A percentile compares a stretch with the other conserved stretches of the same genome.
These are phyloP conservation scores for Goniozus legneri DNA, from an alignment of 1,140 invertebrate species.

Conservation along the genomic window DNA sequence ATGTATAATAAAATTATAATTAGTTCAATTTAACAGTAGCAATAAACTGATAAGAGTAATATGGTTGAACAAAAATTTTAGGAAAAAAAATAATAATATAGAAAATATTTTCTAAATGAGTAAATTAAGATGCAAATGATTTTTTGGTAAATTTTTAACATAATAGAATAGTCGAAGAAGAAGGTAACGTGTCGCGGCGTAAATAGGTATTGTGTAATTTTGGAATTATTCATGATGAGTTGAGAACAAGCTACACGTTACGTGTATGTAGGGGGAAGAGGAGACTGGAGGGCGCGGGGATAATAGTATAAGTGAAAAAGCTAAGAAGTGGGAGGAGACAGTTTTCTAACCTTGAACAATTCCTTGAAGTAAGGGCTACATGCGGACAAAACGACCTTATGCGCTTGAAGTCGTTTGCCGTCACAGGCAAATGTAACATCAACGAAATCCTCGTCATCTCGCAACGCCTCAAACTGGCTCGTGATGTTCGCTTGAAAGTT, in stretches of 20 bases:
- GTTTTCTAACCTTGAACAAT: slow-evolving; percentile 71
- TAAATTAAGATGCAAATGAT: too few relatives aligned
- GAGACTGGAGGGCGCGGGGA: not conserved
- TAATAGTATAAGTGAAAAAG: slow-evolving; percentile 7
- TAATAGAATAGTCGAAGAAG: too few relatives aligned
- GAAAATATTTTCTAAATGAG: too few relatives aligned
- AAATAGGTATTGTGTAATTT: slow-evolving; percentile 25
- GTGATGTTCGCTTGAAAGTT: slow-evolving; percentile 88
- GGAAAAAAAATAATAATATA: too few relatives aligned
- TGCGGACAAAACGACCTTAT: slow-evolving; percentile 76
- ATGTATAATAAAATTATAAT: too few relatives aligned
- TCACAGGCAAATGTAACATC: slow-evolving; percentile 82
- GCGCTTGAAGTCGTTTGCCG: slow-evolving; percentile 71
- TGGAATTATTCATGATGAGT: slow-evolving; percentile 27
- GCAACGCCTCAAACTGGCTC: slow-evolving; percentile 73
- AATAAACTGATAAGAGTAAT: too few relatives aligned
- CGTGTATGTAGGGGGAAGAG: slow-evolving; percentile 7
- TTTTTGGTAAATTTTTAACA: too few relatives aligned
- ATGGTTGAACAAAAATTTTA: too few relatives aligned
- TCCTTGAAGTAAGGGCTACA: slow-evolving; percentile 80
- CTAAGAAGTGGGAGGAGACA: slow-evolving; percentile 20
- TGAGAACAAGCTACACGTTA: slow-evolving; percentile 16
- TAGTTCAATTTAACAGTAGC: too few relatives aligned
- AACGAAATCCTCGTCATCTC: slow-evolving; percentile 77
- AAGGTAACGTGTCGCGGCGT: too few relatives aligned